Base-by-base conservation (phyloP, 2,797 vertebrate species). In the Tokudaia muenninki region DNA sequence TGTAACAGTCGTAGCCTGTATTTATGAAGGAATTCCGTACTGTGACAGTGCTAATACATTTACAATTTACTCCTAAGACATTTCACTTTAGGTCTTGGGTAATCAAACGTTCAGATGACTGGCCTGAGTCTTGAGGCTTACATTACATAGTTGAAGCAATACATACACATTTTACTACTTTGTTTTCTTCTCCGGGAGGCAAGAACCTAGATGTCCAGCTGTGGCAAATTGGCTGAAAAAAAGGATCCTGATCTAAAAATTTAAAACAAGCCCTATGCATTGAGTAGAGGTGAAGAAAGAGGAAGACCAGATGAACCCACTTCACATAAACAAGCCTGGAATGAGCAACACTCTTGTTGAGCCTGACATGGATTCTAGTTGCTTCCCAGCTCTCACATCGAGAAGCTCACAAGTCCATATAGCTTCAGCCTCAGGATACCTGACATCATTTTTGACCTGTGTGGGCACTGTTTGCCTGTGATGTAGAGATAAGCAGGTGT, bases 271-370 rank as follows among this genome's bases (percentile, higher is more conserved):
- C 1, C 3, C 16, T 17, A 19, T 61, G 13, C 22, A 61, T 34
- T 24, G 41, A 26, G 22, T 9, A 61, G 13, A 24, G 37, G 1
- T 84, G 52, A 95, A 34, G 2, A 75, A 57, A 59, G 78, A 44
- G 55, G 1, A 13, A 37, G n/a, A 1, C 0, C 24, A 41, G 26
- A 19, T 19, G 2, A 86, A n/a, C 3, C 12, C 24, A 70, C 3
- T 75, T 47, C 21, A 77, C 12, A 65, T 2, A 78, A 55, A 41
- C 37, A 44, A 44, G 44, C 37, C 22, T 37, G 34, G 21, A 21
- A 37, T 21, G 34, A 57, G 52, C 11, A 57, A 24, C 50, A 55
- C 34, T 81, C 14, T 61, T 44, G n/a, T 44, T 61, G 55, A 24
- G 61, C 14, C 57, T 82, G n/a, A 37, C 24, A 29, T 61, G n/a